A percentile compares a stretch with the other conserved stretches of the same genome.
phyloP scores from a whole-genome alignment of 2,797 vertebrate genomes.

The Astyanax mexicanus region DNA sequence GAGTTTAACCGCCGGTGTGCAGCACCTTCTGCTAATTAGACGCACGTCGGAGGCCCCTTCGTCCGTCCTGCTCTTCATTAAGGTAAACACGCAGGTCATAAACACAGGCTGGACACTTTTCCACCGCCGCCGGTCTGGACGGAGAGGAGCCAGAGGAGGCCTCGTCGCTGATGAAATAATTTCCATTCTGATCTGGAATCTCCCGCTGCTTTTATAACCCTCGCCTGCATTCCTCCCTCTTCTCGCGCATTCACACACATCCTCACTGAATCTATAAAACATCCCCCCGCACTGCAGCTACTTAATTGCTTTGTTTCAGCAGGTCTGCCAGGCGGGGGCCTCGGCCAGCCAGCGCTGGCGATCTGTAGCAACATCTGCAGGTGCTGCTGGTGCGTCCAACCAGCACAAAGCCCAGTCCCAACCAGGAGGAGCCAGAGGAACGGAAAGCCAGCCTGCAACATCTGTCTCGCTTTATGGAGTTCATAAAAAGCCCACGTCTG shows the following conservation, averaged over 20 bases:
- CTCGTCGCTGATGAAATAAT: conserved; percentile 51
- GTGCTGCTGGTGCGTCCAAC: conserved; percentile 53
- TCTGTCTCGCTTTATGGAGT: conserved; percentile 61
- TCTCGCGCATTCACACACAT: conserved; percentile 47
- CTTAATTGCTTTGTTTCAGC: conserved; percentile 76
- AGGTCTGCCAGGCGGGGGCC: conserved; percentile 57
- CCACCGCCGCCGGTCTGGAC: conserved; percentile 44
- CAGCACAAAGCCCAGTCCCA: conserved; percentile 39
- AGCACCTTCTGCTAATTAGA: conserved; percentile 52
- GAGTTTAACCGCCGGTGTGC: conserved; percentile 59
- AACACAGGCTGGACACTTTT: conserved; percentile 46
- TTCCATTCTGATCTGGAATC: conserved; percentile 54
- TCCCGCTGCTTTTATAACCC: conserved; percentile 51
- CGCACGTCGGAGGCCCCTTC: conserved; percentile 40
- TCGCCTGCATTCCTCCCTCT: conserved; percentile 46
- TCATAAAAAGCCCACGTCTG: conserved; percentile 57
- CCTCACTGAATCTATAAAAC: conserved; percentile 51
- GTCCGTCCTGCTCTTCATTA: conserved; percentile 47
- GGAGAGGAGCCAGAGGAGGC: conserved; percentile 36
- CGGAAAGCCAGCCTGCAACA: conserved; percentile 64
- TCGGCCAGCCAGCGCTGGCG: conserved; percentile 60
- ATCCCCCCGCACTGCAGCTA: conserved; percentile 51
- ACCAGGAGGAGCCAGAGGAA: conserved; percentile 53
- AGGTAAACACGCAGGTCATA: conserved; percentile 39
- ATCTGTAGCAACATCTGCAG: conserved; percentile 77